phyloP scores from a whole-genome alignment of 2,797 vertebrate genomes.

The Halcyon smyrnensis region DNA sequence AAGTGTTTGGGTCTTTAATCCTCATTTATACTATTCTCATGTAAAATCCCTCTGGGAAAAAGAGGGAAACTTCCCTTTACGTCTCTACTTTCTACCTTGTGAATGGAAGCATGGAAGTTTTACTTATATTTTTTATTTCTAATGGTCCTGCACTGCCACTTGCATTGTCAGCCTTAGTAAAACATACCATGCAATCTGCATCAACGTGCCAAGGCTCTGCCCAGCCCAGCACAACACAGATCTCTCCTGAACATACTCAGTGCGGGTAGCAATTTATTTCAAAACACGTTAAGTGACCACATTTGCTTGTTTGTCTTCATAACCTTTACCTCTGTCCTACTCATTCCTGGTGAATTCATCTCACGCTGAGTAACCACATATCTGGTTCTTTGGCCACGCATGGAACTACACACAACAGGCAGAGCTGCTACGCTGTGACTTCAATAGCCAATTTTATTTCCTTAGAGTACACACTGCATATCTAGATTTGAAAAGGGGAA shows the following conservation, averaged over 20 bases:
- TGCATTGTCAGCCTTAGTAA: background rate
- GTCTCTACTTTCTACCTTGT: background rate
- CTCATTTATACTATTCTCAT: background rate
- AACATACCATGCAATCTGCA: background rate
- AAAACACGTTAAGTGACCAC: background rate
- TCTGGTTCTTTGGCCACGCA: background rate
- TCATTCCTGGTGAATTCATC: background rate
- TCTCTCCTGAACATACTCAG: background rate
- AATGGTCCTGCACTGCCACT: background rate
- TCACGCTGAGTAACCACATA: background rate
- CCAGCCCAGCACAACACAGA: background rate
- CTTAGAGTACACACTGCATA: background rate
- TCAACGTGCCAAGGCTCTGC: background rate
- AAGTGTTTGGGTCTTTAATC: background rate
- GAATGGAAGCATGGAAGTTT: background rate
- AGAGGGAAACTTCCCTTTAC: background rate
- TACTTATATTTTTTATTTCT: background rate
- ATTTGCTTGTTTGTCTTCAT: background rate
- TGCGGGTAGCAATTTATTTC: background rate
- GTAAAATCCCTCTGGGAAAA: background rate
- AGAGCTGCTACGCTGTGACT: background rate
- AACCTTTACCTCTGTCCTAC: background rate
- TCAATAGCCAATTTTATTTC: background rate
- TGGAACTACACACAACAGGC: background rate
- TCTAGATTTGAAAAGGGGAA: background rate